Conservation (phyloP, 1,140 invertebrate species). For the Pentalonia nigronervosa region DNA sequence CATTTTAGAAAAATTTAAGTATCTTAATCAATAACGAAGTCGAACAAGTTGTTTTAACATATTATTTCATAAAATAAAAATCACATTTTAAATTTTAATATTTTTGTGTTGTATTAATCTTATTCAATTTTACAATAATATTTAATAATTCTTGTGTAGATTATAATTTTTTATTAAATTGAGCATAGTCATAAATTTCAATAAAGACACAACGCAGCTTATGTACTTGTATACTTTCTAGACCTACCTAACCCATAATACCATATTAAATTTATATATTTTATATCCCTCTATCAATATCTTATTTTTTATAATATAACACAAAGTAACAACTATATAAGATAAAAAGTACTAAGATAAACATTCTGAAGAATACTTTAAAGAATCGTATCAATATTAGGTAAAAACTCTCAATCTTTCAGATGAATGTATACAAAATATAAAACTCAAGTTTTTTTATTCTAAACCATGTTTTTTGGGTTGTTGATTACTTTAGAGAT, state of each 20-base stretch:
- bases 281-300: too few species aligned
- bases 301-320: too few species aligned
- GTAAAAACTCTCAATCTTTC: not conserved
- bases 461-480: not conserved
- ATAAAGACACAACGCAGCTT: not conserved
- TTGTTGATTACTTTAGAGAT: not conserved
- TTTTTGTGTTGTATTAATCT: not conserved
- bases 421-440: not conserved
- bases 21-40: not conserved
- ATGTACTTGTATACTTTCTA: not conserved
- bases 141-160: not conserved
- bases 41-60: not conserved
- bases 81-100: not conserved
- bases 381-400: not conserved
- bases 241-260: not conserved
- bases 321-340: not conserved
- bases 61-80: not conserved
- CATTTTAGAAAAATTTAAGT: not conserved
- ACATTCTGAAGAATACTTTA: not conserved
- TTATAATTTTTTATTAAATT: constrained; percentile 11
- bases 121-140: not conserved
- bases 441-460: not conserved
- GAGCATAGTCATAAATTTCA: not conserved
- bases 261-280: too few species aligned
- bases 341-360: not conserved